Conservation (phyloP, 35 echinoderm and acorn worm genomes). For the Apostichopus parvimensis region DNA sequence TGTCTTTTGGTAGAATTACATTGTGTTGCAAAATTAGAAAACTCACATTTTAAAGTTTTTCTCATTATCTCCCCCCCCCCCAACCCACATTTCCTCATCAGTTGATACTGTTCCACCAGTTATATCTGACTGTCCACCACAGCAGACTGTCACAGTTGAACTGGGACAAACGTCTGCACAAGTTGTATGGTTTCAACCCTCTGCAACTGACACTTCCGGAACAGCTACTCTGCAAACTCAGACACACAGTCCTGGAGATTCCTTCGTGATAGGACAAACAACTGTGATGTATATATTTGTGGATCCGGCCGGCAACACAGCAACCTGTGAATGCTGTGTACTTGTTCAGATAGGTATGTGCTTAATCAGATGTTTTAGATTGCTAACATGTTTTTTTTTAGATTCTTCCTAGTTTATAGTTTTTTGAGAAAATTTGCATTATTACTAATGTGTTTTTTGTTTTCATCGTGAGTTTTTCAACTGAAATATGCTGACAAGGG, state of each 20-base stretch:
- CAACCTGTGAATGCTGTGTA: constrained; percentile 53
- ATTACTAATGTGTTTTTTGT: too few relatives aligned
- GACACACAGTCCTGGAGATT: constrained; percentile 50
- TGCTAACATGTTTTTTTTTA: too few relatives aligned
- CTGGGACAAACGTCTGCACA: background rate
- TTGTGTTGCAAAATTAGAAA: too few relatives aligned
- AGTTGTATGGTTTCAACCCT: constrained; percentile 22
- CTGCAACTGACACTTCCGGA: constrained; percentile 73
- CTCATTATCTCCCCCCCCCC: too few relatives aligned
- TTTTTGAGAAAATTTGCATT: too few relatives aligned
- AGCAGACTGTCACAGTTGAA: constrained; percentile 10
- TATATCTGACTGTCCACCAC: background rate
- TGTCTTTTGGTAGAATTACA: too few relatives aligned
- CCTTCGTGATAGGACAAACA: constrained; percentile 63
- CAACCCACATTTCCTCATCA: too few relatives aligned
- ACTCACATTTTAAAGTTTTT: too few relatives aligned
- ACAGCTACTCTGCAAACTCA: background rate
- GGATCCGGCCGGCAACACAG: constrained; percentile 53
- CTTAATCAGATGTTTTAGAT: background rate
- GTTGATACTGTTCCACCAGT: background rate
- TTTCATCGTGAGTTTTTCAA: too few relatives aligned
- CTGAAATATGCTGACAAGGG: too few relatives aligned
- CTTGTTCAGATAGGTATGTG: constrained; percentile 13
- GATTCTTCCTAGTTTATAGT: too few relatives aligned
- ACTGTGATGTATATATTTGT: constrained; percentile 68